Base-by-base conservation (phyloP, 2,113 vertebrate genomes). In the Pipa parva region DNA sequence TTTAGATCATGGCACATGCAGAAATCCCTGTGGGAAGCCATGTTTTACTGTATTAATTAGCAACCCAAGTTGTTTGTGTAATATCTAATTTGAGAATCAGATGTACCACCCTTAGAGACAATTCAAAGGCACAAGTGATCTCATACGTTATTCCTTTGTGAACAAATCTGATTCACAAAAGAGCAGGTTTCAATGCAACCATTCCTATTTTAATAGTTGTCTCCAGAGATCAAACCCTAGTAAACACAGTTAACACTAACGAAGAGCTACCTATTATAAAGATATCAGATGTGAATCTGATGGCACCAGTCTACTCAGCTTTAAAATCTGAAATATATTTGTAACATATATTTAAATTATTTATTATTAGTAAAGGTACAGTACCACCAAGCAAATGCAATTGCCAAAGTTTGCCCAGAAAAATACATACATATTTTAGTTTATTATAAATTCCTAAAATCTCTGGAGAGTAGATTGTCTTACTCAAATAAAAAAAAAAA, bases 11-110 rank as follows among this genome's bases (percentile, higher is more conserved):
- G 17, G 39, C 15, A 12, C 28, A 59, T 21, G 33, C 42, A 36
- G 39, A 48, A 20, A 52, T 52, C 18, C 36, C 57, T 52, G 33
- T n/a, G 26, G 49, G 33, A 22, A 28, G 37, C 48, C 22, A 31
- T 39, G 31, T 51, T 52, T 25, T 51, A 51, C 46, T 42, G 56
- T 68, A 59, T 68, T 59, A 68, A 68, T 68, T 68, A 68, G 64
- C 20, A 20, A 31, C 39, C 39, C 50, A 24, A 39, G 64, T 59
- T 68, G 57, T 69, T 69, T 69, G 48, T 69, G 57, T 45, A 52
- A 42, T 37, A 56, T 50, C 21, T 25, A 67, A 60, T 22, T 37
- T 60, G 31, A 69, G 59, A 59, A 51, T 60, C 48, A 69, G 48
- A 60, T 60, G 65, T 52, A 46, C 33, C 17, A 50, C 60, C 57